phyloP scores from a whole-genome alignment of 2,113 vertebrate genomes.

The Athene noctua region DNA sequence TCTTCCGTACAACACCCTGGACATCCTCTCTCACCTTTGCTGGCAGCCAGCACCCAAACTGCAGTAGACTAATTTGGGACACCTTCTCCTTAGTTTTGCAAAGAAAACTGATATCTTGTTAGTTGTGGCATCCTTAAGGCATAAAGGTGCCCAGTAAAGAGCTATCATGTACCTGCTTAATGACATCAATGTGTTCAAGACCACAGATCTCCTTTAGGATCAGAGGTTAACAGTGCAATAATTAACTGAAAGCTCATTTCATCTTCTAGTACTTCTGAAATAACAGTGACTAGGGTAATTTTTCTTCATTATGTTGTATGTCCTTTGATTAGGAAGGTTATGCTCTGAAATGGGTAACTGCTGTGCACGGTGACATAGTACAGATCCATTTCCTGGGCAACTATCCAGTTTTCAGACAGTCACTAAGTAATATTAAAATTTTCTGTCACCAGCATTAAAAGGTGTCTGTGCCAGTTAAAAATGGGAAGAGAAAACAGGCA shows the following conservation, averaged over 20 bases:
- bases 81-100: background rate
- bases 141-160: background rate
- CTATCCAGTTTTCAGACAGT: slow-evolving; percentile 13
- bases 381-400: slow-evolving; percentile 1
- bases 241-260: background rate
- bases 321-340: background rate
- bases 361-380: background rate
- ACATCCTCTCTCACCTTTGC: background rate
- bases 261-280: background rate
- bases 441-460: background rate
- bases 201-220: background rate
- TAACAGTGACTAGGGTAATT: background rate
- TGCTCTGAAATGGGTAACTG: background rate
- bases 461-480: background rate
- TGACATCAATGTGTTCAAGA: background rate
- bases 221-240: slow-evolving; percentile 1
- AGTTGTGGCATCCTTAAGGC: background rate
- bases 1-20: background rate
- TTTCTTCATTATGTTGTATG: slow-evolving; percentile 3
- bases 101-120: accelerated
- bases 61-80: background rate
- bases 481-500: background rate
- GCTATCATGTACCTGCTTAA: background rate
- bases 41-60: background rate
- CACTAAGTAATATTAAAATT: background rate